These are phyloP conservation scores for Andrena hattorfiana DNA, from an alignment of 2,888 invertebrate species.

Conservation along the genomic window DNA sequence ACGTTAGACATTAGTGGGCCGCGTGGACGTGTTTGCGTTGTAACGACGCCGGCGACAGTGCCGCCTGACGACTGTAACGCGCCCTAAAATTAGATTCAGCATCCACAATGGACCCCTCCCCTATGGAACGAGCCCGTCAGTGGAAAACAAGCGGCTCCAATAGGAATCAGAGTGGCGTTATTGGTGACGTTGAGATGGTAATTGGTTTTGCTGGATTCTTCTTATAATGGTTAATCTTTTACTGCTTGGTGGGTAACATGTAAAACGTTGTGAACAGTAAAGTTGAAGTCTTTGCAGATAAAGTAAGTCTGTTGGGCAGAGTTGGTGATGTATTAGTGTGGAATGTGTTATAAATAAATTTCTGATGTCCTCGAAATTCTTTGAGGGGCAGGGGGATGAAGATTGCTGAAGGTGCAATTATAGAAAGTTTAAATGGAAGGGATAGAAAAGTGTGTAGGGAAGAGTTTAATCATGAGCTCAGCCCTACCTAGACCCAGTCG, in stretches of 20 bases:
- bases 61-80: slow-evolving; percentile 39
- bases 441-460: too few relatives aligned
- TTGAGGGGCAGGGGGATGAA: too few relatives aligned
- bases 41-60: slow-evolving; percentile 50
- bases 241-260: background rate
- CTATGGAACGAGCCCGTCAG: slow-evolving; percentile 37
- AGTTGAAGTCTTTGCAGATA: background rate
- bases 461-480: too few relatives aligned
- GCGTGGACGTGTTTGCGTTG: slow-evolving; percentile 57
- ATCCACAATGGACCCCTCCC: slow-evolving; percentile 35
- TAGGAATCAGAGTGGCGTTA: slow-evolving; percentile 20
- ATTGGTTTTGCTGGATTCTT: background rate
- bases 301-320: too few relatives aligned
- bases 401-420: too few relatives aligned
- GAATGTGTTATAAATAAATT: too few relatives aligned
- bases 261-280: background rate
- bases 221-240: slow-evolving; percentile 1
- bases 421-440: too few relatives aligned
- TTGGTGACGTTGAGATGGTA: slow-evolving; percentile 14
- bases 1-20: slow-evolving; percentile 54
- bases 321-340: too few relatives aligned
- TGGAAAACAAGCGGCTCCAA: slow-evolving; percentile 25
- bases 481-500: background rate
- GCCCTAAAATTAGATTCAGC: slow-evolving; percentile 59
- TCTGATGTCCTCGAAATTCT: too few relatives aligned